A percentile compares a stretch with the other conserved stretches of the same genome.
These are phyloP conservation scores for Amazona guildingii DNA, from an alignment of 2,113 vertebrate species.

Conservation along the genomic window DNA sequence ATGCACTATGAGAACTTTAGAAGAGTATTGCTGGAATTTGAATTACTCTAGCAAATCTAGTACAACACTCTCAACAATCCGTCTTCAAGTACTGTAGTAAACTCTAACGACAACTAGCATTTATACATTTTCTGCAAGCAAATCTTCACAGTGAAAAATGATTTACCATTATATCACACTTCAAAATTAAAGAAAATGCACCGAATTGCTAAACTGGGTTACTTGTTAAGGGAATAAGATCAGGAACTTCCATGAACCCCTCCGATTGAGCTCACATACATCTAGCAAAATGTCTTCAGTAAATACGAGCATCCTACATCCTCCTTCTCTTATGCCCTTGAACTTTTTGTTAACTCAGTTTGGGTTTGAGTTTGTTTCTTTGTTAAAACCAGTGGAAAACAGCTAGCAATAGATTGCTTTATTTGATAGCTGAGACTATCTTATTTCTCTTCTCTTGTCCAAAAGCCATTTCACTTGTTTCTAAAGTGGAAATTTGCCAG, in stretches of 20 bases:
- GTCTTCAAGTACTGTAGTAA: not conserved
- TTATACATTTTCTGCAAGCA: not conserved
- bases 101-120: not conserved
- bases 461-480: not conserved
- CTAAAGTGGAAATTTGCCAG: not conserved
- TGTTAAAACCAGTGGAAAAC: not conserved
- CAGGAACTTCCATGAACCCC: not conserved
- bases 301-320: not conserved
- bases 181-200: not conserved
- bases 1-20: not conserved
- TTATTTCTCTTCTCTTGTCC: not conserved
- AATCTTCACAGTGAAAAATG: not conserved
- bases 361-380: not conserved
- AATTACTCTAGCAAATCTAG: not conserved
- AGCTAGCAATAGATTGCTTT: not conserved
- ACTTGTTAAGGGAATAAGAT: not conserved
- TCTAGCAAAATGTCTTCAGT: accelerated
- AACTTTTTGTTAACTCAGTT: not conserved
- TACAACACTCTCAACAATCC: not conserved
- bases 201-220: no score
- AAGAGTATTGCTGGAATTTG: not conserved
- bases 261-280: accelerated
- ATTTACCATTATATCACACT: not conserved
- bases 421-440: not conserved
- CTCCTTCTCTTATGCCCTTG: not conserved